A percentile compares a stretch with the other conserved stretches of the same genome.
Conservation (phyloP, 2,113 vertebrate species). For the Numenius arquata region DNA sequence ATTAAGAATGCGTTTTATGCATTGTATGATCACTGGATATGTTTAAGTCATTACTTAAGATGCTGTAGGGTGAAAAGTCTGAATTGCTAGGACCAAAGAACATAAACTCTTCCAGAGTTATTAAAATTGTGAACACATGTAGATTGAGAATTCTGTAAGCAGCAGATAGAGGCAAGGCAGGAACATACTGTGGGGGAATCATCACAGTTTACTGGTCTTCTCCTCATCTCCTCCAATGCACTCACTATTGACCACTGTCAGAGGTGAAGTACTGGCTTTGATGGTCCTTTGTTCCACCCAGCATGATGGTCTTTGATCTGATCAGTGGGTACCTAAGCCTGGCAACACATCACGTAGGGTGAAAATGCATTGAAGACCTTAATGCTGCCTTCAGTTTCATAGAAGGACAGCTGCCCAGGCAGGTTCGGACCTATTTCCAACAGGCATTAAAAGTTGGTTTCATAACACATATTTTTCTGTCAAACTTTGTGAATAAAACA, state of each 20-base stretch:
- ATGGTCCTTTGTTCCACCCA: not conserved
- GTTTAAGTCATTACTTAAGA: not conserved
- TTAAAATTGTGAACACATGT: not conserved
- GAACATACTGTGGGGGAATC: not conserved
- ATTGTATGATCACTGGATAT: not conserved
- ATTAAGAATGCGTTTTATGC: not conserved
- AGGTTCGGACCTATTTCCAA: not conserved
- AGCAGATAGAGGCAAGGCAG: not conserved
- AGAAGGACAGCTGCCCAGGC: conserved; percentile 24
- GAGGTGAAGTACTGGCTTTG: not conserved
- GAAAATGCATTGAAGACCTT: not conserved
- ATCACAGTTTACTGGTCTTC: not conserved
- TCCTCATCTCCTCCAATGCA: not conserved
- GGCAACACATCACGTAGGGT: not conserved
- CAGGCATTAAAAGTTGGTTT: conserved; percentile 28
- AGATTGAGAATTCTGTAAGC: not conserved
- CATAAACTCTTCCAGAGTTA: not conserved
- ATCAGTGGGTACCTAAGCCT: not conserved
- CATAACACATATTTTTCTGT: conserved; percentile 54
- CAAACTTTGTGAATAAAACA: conserved; percentile 73
- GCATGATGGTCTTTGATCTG: not conserved
- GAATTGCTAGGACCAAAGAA: not conserved
- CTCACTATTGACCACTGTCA: not conserved
- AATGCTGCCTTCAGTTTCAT: not conserved
- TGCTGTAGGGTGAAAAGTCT: not conserved